Conservation (phyloP, 2,888 invertebrate genomes). For the Dynastes grantii region DNA sequence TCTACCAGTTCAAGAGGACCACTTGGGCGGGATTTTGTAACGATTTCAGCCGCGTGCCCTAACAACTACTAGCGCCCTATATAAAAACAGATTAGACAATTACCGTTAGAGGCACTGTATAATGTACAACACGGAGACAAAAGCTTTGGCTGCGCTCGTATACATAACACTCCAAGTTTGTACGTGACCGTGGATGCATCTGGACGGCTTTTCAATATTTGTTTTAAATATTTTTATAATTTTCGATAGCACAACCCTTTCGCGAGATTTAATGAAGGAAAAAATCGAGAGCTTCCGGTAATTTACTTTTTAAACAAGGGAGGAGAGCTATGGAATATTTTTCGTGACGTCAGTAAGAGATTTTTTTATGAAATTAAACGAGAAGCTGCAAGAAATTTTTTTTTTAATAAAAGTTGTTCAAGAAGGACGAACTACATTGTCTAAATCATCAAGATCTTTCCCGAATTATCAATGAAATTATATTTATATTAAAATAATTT, state of each 20-base stretch:
- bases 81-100: constrained; percentile 47
- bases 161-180: constrained; percentile 26
- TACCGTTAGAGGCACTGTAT: constrained; percentile 16
- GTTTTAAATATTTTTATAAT: constrained; percentile 58
- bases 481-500: too few relatives aligned
- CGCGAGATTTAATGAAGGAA: constrained; percentile 34
- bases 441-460: too few relatives aligned
- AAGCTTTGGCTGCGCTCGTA: constrained; percentile 20
- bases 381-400: too few relatives aligned
- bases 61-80: constrained; percentile 23
- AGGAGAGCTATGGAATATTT: not conserved
- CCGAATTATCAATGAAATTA: too few relatives aligned
- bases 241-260: constrained; percentile 53
- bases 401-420: too few relatives aligned
- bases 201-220: constrained; percentile 61
- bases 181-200: constrained; percentile 59
- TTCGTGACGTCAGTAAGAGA: not conserved
- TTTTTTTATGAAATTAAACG: too few relatives aligned
- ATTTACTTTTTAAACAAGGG: constrained; percentile 27
- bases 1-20: not conserved
- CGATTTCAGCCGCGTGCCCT: constrained; percentile 35
- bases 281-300: constrained; percentile 24
- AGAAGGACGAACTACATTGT: too few relatives aligned
- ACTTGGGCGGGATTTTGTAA: constrained; percentile 18
- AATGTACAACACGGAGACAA: not conserved